Percentiles rank a stretch among this genome's conserved stretches.
Evolutionary conservation across 2,797 vertebrate species (phyloP).

Genomic region (Eulemur rubriventer): DNA sequence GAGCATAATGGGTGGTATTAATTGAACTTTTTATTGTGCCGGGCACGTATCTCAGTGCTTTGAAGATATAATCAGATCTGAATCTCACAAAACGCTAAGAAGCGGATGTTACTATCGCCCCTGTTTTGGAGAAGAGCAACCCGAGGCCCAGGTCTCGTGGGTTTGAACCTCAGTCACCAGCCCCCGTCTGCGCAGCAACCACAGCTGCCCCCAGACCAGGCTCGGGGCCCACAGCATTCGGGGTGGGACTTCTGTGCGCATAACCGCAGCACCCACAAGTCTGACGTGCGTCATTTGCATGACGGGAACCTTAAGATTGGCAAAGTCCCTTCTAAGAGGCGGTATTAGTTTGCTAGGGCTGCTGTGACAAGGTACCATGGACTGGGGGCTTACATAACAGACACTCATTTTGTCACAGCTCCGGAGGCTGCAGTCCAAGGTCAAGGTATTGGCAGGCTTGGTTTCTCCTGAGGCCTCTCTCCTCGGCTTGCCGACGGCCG

Average conservation of each 20-base stretch:
- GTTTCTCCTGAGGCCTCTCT: neutral
- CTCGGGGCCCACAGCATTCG: accelerated
- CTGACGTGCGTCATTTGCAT: neutral
- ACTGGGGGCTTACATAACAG: neutral
- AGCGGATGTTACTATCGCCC: neutral
- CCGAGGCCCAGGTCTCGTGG: neutral
- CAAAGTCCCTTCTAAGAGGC: neutral
- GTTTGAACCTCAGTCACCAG: neutral
- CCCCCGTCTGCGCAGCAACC: accelerated
- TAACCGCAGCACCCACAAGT: accelerated
- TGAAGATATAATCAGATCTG: neutral
- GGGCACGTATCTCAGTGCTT: neutral
- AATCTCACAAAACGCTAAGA: neutral
- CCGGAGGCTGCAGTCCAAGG: neutral
- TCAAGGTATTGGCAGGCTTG: neutral
- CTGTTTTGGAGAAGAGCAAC: neutral
- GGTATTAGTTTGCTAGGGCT: accelerated
- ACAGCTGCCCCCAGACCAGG: neutral
- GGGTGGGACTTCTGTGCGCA: neutral
- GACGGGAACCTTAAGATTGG: accelerated
- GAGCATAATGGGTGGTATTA: neutral
- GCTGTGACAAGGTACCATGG: accelerated
- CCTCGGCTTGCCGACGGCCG: accelerated
- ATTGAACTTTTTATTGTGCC: neutral
- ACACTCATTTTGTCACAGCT: too few relatives aligned